These are phyloP conservation scores for Microchirus variegatus DNA, from an alignment of 2,797 vertebrate genomes.

Conservation along the genomic window DNA sequence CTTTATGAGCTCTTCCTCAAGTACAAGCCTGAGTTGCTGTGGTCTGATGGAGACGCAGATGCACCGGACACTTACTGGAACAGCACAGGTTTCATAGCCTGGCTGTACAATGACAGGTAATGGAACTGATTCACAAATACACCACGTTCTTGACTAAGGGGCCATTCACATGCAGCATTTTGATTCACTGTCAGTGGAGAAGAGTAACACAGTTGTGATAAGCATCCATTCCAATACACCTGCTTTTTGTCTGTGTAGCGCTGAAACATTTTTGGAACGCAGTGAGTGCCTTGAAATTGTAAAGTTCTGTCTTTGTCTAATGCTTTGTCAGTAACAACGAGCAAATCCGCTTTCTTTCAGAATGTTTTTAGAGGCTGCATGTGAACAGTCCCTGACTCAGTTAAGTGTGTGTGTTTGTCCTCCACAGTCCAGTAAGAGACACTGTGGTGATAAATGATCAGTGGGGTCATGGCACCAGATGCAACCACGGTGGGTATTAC, in stretches of 20 bases:
- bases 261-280: too few relatives aligned
- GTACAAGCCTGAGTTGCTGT: slow-evolving; percentile 92
- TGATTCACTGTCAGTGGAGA: too few relatives aligned
- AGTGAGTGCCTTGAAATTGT: too few relatives aligned
- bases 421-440: slow-evolving; percentile 89
- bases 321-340: too few relatives aligned
- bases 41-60: slow-evolving; percentile 92
- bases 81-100: slow-evolving; percentile 94
- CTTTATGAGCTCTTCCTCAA: slow-evolving; percentile 88
- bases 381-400: too few relatives aligned
- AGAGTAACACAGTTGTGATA: too few relatives aligned
- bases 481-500: slow-evolving; percentile 91
- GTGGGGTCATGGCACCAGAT: slow-evolving; percentile 89
- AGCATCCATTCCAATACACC: too few relatives aligned
- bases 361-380: too few relatives aligned
- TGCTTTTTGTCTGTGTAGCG: too few relatives aligned
- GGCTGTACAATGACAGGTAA: slow-evolving; percentile 97
- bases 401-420: not conserved
- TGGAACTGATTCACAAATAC: not conserved
- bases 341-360: too few relatives aligned
- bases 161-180: too few relatives aligned
- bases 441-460: slow-evolving; percentile 96
- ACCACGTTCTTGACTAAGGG: not conserved
- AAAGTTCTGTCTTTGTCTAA: too few relatives aligned
- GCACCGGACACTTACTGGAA: slow-evolving; percentile 94